Evolutionary conservation across 1,140 invertebrate species (phyloP), one percentile per base, ranked within the genome.

Genomic region (Euura lappo): DNA sequence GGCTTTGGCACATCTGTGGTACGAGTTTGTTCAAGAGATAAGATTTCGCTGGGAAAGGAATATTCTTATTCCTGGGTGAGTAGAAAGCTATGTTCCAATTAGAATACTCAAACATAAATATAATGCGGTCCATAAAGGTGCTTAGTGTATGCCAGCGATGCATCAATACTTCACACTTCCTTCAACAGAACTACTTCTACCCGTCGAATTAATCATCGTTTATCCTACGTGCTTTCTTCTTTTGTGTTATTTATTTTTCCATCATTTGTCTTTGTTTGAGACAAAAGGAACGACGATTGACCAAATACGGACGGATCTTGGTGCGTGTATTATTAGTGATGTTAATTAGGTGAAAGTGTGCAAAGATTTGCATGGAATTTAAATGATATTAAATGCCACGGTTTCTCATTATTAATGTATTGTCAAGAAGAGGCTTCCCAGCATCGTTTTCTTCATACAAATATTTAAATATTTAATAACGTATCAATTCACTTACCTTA

Each of bases 1-100:
- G 60, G 94, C 95, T 72, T 90, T 98, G 45, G 95, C 95, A 1
- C 96, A 98, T 81, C 81, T 99, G 0, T 98, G 97, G 96, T 94
- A 96, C 79, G 96, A 98, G 81, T 94, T 99, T 81, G 91, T 94
- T 0, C 91, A 96, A 75, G 97, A 99, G 84, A 91, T 99, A 77
- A 90, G 96, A 71, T 96, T 95, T 80, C 88, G 97, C 45, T 98
- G 96, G 95, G 96, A 98, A 76, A 94, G 94, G 78, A 90, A 88
- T 47, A 91, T 94, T 72, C 78, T 90, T 10, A 92, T 99, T 75
- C 93, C 94, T 11, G 97, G 96, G 96, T 97, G 87, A 94, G 94
- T 93, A 71, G 68, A 74, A 74, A 70, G 10, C 68, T 70, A 64
- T 74, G 70, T 71, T 76, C 8, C 28, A 66, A 60, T 60, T 60